A percentile compares a stretch with the other conserved stretches of the same genome.
phyloP scores from a whole-genome alignment of 2,797 vertebrate species.

The Silurus aristotelis region DNA sequence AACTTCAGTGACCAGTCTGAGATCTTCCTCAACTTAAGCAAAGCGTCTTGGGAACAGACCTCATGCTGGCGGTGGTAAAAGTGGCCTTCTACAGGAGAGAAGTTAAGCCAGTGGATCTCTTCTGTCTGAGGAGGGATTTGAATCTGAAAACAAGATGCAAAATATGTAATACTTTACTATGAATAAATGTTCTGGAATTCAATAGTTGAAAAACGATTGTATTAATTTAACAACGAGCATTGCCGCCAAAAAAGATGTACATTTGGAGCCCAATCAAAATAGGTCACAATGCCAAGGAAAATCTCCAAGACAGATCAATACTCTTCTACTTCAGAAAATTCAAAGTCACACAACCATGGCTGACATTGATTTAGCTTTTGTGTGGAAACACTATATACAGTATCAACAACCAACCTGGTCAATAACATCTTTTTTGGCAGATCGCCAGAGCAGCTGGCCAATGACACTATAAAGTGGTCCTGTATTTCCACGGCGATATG shows the following conservation, averaged over 20 bases:
- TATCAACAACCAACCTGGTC: slow-evolving; percentile 82
- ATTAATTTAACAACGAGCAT: neutral
- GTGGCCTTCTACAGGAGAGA: slow-evolving; percentile 97
- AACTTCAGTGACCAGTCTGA: slow-evolving; percentile 95
- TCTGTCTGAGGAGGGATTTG: slow-evolving; percentile 97
- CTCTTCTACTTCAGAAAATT: neutral
- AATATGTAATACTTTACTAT: neutral
- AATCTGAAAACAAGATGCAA: slow-evolving; percentile 76
- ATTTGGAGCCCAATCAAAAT: neutral
- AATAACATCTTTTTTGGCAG: slow-evolving; percentile 96
- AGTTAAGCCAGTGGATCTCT: slow-evolving; percentile 93
- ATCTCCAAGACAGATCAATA: too few species aligned
- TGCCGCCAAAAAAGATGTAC: neutral
- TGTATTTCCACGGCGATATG: slow-evolving; percentile 89
- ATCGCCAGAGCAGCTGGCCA: slow-evolving; percentile 90
- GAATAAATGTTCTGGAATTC: neutral
- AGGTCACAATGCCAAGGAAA: neutral
- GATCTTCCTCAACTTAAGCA: slow-evolving; percentile 94
- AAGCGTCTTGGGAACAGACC: slow-evolving; percentile 94
- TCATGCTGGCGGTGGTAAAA: slow-evolving; percentile 98
- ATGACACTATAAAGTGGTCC: slow-evolving; percentile 85
- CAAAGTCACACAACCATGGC: neutral
- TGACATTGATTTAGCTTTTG: too few species aligned
- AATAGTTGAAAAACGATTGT: neutral
- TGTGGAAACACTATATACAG: neutral